These are phyloP conservation scores for Drosophila emarginata DNA, from an alignment of 2,888 invertebrate genomes.

Conservation along the genomic window DNA sequence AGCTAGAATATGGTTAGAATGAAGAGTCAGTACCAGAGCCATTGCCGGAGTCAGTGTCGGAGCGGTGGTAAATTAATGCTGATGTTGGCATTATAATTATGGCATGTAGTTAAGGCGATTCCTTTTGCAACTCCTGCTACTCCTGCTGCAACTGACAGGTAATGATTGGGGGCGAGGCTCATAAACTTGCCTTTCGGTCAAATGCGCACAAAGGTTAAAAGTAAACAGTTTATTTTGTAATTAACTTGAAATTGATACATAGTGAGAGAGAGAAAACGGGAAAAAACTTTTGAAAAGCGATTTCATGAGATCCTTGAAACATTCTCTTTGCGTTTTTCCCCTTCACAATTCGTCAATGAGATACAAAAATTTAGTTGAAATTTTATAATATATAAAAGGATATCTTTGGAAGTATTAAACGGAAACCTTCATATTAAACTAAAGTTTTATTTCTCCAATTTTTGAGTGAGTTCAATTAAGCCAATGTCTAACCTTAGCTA, in stretches of 20 bases:
- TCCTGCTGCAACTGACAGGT: slow-evolving; percentile 1
- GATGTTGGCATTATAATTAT: slow-evolving; percentile 72
- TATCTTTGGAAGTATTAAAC: no score
- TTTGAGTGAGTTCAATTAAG: no score
- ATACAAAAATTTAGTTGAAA: no score
- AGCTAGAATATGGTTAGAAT: neutral
- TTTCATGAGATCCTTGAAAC: neutral
- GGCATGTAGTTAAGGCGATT: slow-evolving; percentile 62
- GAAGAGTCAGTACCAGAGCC: slow-evolving; percentile 22
- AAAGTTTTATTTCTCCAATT: no score
- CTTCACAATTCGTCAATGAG: no score
- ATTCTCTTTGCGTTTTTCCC: no score
- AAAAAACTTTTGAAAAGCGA: neutral
- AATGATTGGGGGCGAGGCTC: neutral
- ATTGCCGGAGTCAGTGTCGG: neutral
- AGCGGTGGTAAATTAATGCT: slow-evolving; percentile 59
- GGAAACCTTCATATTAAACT: no score
- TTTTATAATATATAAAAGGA: no score
- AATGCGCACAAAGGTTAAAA: slow-evolving; percentile 5
- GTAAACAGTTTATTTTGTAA: slow-evolving; percentile 6
- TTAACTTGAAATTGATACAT: slow-evolving; percentile 6
- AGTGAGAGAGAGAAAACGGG: neutral
- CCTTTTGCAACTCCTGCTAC: slow-evolving; percentile 19
- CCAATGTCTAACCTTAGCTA: no score
- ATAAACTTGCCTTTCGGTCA: slow-evolving; percentile 7